Percentiles rank a stretch among this genome's conserved stretches.
Evolutionary conservation across 2,113 vertebrate species (phyloP).

Genomic region (Miniopterus natalensis): DNA sequence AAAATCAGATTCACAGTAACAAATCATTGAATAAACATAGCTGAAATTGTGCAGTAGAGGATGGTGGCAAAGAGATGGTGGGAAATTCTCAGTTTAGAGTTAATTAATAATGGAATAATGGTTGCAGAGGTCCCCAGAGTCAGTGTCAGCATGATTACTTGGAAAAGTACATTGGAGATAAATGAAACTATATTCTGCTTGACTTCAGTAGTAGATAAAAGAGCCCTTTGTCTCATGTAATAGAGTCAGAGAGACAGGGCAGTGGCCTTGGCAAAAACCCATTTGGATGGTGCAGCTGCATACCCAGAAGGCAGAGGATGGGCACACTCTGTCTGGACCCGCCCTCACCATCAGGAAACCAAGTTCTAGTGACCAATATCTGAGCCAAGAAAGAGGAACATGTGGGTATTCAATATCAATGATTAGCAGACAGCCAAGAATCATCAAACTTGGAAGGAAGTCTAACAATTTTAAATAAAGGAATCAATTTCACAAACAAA

Average conservation of each 20-base stretch:
- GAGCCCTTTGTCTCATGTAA: neutral
- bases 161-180: neutral
- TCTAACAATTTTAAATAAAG: neutral
- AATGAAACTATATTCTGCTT: neutral
- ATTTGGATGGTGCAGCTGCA: no score
- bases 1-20: neutral
- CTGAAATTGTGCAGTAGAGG: neutral
- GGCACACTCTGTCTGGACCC: no score
- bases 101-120: neutral
- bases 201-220: neutral
- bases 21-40: neutral
- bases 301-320: neutral
- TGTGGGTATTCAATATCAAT: neutral
- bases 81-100: neutral
- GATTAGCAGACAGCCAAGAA: neutral
- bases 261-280: neutral
- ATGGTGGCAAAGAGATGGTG: neutral
- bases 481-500: neutral
- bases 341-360: neutral
- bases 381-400: neutral
- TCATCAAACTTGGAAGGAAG: neutral
- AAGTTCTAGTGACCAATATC: neutral
- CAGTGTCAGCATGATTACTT: neutral
- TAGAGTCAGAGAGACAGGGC: neutral
- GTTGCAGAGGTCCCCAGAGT: neutral